phyloP scores from a whole-genome alignment of 2,888 invertebrate genomes.

The Drosophila ezoana region DNA sequence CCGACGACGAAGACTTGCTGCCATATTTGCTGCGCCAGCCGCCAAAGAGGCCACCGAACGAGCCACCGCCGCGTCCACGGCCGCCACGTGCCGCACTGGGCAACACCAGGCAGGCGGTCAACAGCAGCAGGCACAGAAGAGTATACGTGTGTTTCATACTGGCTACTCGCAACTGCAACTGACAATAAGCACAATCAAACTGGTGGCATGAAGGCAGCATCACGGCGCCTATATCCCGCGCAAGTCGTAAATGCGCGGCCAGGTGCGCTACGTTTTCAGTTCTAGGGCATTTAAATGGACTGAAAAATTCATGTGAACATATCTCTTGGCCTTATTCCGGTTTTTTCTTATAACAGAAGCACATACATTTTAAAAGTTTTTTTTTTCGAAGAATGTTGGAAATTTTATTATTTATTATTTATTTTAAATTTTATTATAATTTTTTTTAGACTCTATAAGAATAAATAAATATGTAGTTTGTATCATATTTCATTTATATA shows the following conservation, averaged over 20 bases:
- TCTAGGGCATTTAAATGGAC: slow-evolving; percentile 19
- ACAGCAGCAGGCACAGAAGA: slow-evolving; percentile 44
- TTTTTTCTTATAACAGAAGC: too few species aligned
- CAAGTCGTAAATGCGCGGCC: slow-evolving; percentile 56
- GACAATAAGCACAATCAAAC: slow-evolving; percentile 55
- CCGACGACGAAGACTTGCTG: slow-evolving; percentile 76
- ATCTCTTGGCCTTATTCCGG: too few species aligned
- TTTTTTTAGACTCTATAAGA: too few species aligned
- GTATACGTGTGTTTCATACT: slow-evolving; percentile 53
- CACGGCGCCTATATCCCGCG: slow-evolving; percentile 62
- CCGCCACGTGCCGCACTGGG: slow-evolving; percentile 75
- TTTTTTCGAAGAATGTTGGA: too few species aligned
- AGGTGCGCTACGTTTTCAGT: slow-evolving; percentile 32
- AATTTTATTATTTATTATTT: too few species aligned
- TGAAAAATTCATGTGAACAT: too few species aligned
- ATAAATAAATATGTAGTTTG: too few species aligned
- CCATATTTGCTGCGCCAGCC: slow-evolving; percentile 81
- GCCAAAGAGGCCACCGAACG: slow-evolving; percentile 80
- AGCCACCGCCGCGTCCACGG: slow-evolving; percentile 79
- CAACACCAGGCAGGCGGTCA: slow-evolving; percentile 43
- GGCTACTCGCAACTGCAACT: slow-evolving; percentile 46
- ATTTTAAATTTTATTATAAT: too few species aligned
- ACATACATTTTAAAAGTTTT: too few species aligned
- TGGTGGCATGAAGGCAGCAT: slow-evolving; percentile 42
- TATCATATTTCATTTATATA: too few species aligned